These are phyloP conservation scores for Phortica variegata DNA, from an alignment of 1,140 invertebrate species.

Conservation along the genomic window DNA sequence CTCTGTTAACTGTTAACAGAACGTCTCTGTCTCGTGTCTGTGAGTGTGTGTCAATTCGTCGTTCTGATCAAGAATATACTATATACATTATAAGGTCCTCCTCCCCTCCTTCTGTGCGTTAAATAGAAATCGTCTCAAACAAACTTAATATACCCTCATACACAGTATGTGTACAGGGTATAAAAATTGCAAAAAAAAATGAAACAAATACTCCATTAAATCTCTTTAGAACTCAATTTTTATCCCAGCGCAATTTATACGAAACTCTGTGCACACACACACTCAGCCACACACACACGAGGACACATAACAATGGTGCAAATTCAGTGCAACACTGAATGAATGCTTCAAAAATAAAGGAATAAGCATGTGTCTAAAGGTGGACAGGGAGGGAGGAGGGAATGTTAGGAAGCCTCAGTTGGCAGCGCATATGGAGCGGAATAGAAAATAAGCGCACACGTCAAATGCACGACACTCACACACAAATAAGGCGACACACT, in stretches of 20 bases:
- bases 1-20: too few relatives aligned
- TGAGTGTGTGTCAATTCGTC: too few relatives aligned
- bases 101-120: too few relatives aligned
- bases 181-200: conserved; percentile 3
- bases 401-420: conserved; percentile 16
- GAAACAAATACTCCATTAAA: conserved; percentile 36
- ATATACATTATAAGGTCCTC: too few relatives aligned
- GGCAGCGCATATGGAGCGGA: conserved; percentile 51
- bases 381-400: conserved; percentile 14
- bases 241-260: conserved; percentile 55
- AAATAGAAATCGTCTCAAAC: neutral
- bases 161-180: too few relatives aligned
- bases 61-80: too few relatives aligned
- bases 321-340: conserved; percentile 19
- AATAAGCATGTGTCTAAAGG: conserved; percentile 9
- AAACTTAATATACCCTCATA: too few relatives aligned
- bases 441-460: conserved; percentile 51
- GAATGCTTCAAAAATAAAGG: conserved; percentile 1
- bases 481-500: conserved; percentile 34
- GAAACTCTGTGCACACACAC: conserved; percentile 33
- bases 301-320: conserved; percentile 23
- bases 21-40: too few relatives aligned
- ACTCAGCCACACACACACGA: conserved; percentile 16
- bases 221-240: conserved; percentile 55
- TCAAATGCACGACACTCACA: conserved; percentile 52